Evolutionary conservation across 2,113 vertebrate genomes (phyloP), one percentile per base, ranked within the genome.

Genomic region (Glareola pratincola): DNA sequence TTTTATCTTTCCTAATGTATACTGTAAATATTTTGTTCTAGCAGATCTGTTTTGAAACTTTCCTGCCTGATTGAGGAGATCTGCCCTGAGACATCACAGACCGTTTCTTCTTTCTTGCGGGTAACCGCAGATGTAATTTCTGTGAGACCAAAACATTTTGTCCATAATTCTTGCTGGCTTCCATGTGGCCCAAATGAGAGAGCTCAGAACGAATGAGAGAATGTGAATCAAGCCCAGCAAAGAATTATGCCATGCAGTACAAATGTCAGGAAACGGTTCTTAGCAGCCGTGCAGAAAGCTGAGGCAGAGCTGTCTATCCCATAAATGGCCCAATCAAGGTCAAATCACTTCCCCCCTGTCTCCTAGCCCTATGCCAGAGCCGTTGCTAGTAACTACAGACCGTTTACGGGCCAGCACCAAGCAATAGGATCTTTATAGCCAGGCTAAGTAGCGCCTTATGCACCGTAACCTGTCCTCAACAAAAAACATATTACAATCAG

Each of bases 11-110:
- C 51, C 36, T 81, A 72, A 71, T 59, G 10, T 77, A 71, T 50
- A 71, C 47, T 59, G 63, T 71, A 95, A 89, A 85, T 92, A 94
- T 78, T 91, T 95, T 71, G 37, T 85, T 89, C 56, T 53, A 81
- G 56, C 60, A 87, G 68, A 91, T 75, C 39, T 72, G 47, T 51
- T 86, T 87, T 77, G 48, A 94, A 92, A 71, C 32, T 74, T 84
- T 71, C 76, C 73, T 51, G 23, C 39, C 45, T 63, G 64, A 87
- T 74, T 51, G 54, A 84, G 53, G 63, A 77, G 32, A 78, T 88
- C 86, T 92, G 37, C 43, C 23, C 37, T 77, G 73, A 95, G 76
- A 62, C 63, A 91, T 74, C 63, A 80, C 67, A 96, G 54, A 50
- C 32, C 5, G 10, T 86, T 88, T 95, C 59, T 92, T 88, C 53